Base-by-base conservation (phyloP, 2,113 vertebrate genomes). In the Oceanodroma tethys region DNA sequence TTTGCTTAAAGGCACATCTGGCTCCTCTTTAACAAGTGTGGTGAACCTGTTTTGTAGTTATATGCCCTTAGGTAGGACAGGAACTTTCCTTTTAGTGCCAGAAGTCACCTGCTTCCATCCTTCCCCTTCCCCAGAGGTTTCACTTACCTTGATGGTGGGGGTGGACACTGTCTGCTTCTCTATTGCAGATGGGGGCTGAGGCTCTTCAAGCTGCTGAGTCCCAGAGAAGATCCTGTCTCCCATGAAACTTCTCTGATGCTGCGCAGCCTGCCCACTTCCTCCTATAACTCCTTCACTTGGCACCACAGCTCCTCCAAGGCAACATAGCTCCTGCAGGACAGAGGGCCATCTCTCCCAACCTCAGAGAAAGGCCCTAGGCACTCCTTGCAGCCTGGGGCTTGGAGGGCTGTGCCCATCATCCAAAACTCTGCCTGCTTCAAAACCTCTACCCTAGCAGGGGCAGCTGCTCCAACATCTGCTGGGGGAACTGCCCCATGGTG, bases 401-500 rank as follows among this genome's bases (percentile, higher is more conserved):
- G 3, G 16, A 42, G 25, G 9, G 8, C 53, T 12, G 9, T 2
- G 2, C 11, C 30, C 5, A 9, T 3, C 48, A 27, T 30, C 36
- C 52, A 60, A 32, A 50, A 4, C 30, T n/a, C 60, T 27, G 9
- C 8, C n/a, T 30, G 4, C 27, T 29, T 11, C 13, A 13, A 58
- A 73, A 16, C 21, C 16, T 63, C 18, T 9, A 43, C 38, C 15
- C 18, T 21, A 2, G 29, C 16, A n/a, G 36, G 13, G 40, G 11
- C 30, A 48, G 50, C 34, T 50, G 19, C 55, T 74, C 21, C 21
- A 32, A 2, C 9, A 13, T 6, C 10, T 73, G 13, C 30, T 21
- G 21, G 6, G 2, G 5, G 3, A 30, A 2, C 4, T 3, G 6
- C 42, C 53, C 34, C 2, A 0, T 1, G 3, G 12, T 12, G 12